Evolutionary conservation across 2,888 invertebrate genomes (phyloP).

Genomic region (Morpho helenor): DNA sequence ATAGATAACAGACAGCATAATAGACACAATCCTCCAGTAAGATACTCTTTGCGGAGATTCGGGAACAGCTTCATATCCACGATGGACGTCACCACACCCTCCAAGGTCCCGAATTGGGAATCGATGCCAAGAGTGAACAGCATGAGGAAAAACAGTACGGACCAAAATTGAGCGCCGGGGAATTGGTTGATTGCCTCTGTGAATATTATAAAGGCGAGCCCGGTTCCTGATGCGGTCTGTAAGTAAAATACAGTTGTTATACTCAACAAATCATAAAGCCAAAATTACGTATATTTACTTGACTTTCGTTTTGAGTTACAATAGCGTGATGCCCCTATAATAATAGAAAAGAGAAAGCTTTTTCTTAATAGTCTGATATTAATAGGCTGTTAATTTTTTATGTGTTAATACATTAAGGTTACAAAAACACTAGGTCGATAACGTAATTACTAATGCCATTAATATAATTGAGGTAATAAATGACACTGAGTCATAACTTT

Average conservation of each 20-base stretch:
- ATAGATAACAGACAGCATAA: constrained; percentile 91
- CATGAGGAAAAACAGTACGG: constrained; percentile 97
- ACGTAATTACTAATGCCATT: not conserved
- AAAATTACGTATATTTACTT: too few species aligned
- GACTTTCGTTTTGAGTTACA: not conserved
- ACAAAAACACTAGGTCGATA: too few species aligned
- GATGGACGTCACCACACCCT: constrained; percentile 96
- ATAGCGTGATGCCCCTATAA: not conserved
- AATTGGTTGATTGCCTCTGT: constrained; percentile 99
- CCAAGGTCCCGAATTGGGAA: constrained; percentile 97
- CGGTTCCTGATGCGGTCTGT: constrained; percentile 97
- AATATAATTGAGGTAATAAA: not conserved
- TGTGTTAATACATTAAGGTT: too few species aligned
- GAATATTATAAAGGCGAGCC: constrained; percentile 97
- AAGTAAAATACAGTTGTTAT: constrained; percentile 1
- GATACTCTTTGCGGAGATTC: constrained; percentile 91
- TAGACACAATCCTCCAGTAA: constrained; percentile 90
- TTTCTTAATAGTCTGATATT: too few species aligned
- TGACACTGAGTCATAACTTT: not conserved
- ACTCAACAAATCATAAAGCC: not conserved
- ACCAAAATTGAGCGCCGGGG: constrained; percentile 97
- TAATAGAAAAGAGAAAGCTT: too few species aligned
- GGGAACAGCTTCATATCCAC: constrained; percentile 97
- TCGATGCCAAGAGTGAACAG: constrained; percentile 97
- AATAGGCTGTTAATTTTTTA: too few species aligned